A percentile compares a stretch with the other conserved stretches of the same genome.
Evolutionary conservation across 2,888 invertebrate genomes (phyloP).

Genomic region (Drosophila rellima): DNA sequence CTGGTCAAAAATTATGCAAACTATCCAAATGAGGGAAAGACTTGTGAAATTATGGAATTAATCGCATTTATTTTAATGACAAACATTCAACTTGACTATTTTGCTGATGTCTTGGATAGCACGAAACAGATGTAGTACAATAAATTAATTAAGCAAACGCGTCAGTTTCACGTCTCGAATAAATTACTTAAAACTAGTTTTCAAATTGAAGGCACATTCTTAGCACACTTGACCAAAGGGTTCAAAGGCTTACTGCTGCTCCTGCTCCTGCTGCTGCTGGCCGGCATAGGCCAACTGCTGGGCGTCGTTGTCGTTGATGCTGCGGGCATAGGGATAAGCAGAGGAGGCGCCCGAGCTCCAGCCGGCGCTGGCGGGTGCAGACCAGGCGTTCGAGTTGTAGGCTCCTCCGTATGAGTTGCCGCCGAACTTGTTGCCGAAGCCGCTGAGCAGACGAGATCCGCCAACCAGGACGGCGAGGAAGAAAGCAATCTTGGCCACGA

Average conservation of each 20-base stretch:
- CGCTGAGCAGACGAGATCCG: conserved; percentile 89
- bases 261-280: conserved; percentile 84
- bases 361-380: conserved; percentile 71
- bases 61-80: conserved; percentile 65
- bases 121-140: conserved; percentile 32
- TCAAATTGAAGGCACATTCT: conserved; percentile 82
- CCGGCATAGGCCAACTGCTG: conserved; percentile 91
- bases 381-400: conserved; percentile 73
- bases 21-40: neutral
- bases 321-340: conserved; percentile 87
- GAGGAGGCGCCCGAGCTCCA: conserved; percentile 81
- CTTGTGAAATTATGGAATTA: conserved; percentile 14
- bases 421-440: conserved; percentile 85
- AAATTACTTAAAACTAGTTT: conserved; percentile 82
- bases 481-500: conserved; percentile 92
- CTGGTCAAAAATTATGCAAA: conserved; percentile 19
- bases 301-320: conserved; percentile 88
- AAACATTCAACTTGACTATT: conserved; percentile 65
- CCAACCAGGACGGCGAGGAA: conserved; percentile 90
- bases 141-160: conserved; percentile 57
- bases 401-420: conserved; percentile 74
- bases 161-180: conserved; percentile 68
- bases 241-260: conserved; percentile 27
- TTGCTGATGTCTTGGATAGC: conserved; percentile 35
- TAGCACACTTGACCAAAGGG: conserved; percentile 47